Base-by-base conservation (phyloP, 1,140 invertebrate species). In the Steinernema khuongi region DNA sequence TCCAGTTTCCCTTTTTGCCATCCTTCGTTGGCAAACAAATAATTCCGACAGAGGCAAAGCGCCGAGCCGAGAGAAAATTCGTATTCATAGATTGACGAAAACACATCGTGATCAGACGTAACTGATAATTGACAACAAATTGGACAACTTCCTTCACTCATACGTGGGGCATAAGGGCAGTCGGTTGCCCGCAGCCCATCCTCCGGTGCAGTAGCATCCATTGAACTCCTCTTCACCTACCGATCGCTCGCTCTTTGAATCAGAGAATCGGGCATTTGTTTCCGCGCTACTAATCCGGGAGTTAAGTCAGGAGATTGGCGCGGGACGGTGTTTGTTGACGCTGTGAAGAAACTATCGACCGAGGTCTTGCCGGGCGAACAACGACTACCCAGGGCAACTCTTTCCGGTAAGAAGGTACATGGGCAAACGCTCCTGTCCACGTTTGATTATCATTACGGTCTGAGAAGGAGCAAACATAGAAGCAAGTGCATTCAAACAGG, bases 281-380 rank as follows among this genome's bases (percentile, higher is more conserved):
- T 14, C 50, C 50, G 50, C 50, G 50, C 50, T 60, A 60, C 50
- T 60, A 60, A 60, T 60, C 50, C 50, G 50, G 50, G 50, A 60
- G 19, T 22, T 60, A 60, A 60, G 26, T 22, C 50, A 14, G 36
- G 14, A 60, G 50, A 60, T 60, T 60, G 50, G 14, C 50, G 50
- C 50, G 50, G 26, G 36, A 60, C 19, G 11, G 14, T 60, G 50
- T 60, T 60, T 60, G 50, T 22, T 22, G 50, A 60, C 19, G 50
- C 50, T 60, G 4, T 7, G 50, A 60, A 22, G 4, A 22, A 26
- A 17, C 11, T 14, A 26, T 11, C 50, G 22, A 60, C 50, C 50
- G 7, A 41, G 26, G 22, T 14, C 22, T 26, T 60, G 19, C 50
- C 14, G 26, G 26, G 11, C 22, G 26, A 60, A 60, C 14, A 60